phyloP scores from a whole-genome alignment of 2,797 vertebrate genomes.

The Adrianichthys oophorus region DNA sequence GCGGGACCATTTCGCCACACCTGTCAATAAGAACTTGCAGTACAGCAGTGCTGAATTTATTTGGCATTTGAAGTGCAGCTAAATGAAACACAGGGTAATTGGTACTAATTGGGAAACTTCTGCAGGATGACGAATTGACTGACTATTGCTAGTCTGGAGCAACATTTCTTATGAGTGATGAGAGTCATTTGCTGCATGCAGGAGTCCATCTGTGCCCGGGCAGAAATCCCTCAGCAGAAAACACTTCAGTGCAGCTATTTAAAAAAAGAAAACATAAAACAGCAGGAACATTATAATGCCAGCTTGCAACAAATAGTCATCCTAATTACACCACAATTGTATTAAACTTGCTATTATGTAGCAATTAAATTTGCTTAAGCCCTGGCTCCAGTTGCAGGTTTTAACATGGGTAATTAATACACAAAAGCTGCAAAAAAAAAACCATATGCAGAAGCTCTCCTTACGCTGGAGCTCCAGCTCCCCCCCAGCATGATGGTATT shows the following conservation, averaged over 20 bases:
- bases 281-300: conserved; percentile 52
- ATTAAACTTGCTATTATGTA: conserved; percentile 77
- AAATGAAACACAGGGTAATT: conserved; percentile 51
- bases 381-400: conserved; percentile 69
- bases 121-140: conserved; percentile 32
- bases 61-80: conserved; percentile 25
- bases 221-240: conserved; percentile 59
- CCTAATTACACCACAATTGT: conserved; percentile 75
- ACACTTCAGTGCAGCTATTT: conserved; percentile 37
- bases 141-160: conserved; percentile 43
- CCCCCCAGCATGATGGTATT: conserved; percentile 55
- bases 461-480: conserved; percentile 63
- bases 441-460: conserved; percentile 63
- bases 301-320: conserved; percentile 69
- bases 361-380: conserved; percentile 76
- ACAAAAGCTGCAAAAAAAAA: conserved; percentile 53
- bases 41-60: conserved; percentile 4
- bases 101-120: conserved; percentile 69
- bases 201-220: conserved; percentile 68
- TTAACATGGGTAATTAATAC: conserved; percentile 76
- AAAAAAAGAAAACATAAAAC: conserved; percentile 37
- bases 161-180: conserved; percentile 56
- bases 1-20: conserved; percentile 27
- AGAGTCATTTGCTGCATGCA: conserved; percentile 64
- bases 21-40: conserved; percentile 26